Conservation (phyloP, 2,888 invertebrate species). For the Synergus japonicus region DNA sequence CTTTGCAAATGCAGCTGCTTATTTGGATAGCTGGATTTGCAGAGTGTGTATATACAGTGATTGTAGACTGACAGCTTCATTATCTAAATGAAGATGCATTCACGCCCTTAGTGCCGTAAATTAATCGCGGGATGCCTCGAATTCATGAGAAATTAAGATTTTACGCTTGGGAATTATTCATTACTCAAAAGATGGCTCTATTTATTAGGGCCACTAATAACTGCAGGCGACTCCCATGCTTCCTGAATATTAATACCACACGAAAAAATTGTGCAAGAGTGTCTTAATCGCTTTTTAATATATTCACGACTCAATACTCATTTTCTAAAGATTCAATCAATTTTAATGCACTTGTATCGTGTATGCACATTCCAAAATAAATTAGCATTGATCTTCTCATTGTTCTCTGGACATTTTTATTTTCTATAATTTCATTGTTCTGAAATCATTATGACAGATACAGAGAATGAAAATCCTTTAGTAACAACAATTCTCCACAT, state of each 20-base stretch:
- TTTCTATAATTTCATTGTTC: too few species aligned
- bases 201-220: background rate
- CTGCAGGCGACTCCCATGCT: background rate
- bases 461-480: too few species aligned
- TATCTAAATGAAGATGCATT: constrained; percentile 4
- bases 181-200: background rate
- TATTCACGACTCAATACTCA: background rate
- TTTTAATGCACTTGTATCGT: background rate
- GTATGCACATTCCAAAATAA: background rate
- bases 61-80: background rate
- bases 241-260: background rate
- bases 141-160: constrained; percentile 2
- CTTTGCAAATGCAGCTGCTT: background rate
- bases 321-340: background rate
- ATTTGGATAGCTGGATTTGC: background rate
- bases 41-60: background rate
- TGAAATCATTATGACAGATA: too few species aligned
- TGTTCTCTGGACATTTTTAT: background rate
- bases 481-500: too few species aligned
- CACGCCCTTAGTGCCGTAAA: constrained; percentile 1
- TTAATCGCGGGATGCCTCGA: background rate
- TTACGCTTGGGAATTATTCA: background rate
- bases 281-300: background rate
- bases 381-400: background rate
- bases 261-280: background rate